A percentile compares a stretch with the other conserved stretches of the same genome.
phyloP scores from a whole-genome alignment of 2,797 vertebrate species.

The Meriones psammophilus region DNA sequence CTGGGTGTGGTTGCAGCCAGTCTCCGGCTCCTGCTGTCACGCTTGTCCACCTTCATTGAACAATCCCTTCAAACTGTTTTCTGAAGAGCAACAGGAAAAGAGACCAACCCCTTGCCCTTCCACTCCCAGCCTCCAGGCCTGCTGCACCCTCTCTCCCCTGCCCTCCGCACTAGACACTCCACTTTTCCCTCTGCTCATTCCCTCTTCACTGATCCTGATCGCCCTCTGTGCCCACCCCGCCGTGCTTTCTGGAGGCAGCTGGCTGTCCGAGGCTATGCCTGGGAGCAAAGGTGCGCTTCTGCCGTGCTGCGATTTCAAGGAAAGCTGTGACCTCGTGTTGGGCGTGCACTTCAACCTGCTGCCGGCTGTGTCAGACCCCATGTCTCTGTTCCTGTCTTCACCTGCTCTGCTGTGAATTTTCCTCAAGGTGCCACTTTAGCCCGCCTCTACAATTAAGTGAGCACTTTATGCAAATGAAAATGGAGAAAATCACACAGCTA shows the following conservation, averaged over 20 bases:
- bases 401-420: neutral
- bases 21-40: accelerated
- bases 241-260: neutral
- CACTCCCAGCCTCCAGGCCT: neutral
- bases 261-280: neutral
- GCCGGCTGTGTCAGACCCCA: neutral
- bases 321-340: neutral
- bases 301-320: neutral
- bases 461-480: neutral
- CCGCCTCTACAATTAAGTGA: neutral
- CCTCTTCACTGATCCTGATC: neutral
- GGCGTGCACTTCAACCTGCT: neutral
- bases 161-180: neutral
- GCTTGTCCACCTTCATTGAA: accelerated
- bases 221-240: too few relatives aligned
- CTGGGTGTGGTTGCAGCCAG: neutral
- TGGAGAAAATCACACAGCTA: neutral
- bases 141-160: neutral
- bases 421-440: neutral
- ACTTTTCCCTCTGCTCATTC: neutral
- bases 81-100: neutral
- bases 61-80: too few relatives aligned
- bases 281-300: neutral
- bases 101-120: neutral
- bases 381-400: neutral